Evolutionary conservation across 2,797 vertebrate genomes (phyloP), one percentile per base, ranked within the genome.

Genomic region (Melanotaenia parkinsoni): DNA sequence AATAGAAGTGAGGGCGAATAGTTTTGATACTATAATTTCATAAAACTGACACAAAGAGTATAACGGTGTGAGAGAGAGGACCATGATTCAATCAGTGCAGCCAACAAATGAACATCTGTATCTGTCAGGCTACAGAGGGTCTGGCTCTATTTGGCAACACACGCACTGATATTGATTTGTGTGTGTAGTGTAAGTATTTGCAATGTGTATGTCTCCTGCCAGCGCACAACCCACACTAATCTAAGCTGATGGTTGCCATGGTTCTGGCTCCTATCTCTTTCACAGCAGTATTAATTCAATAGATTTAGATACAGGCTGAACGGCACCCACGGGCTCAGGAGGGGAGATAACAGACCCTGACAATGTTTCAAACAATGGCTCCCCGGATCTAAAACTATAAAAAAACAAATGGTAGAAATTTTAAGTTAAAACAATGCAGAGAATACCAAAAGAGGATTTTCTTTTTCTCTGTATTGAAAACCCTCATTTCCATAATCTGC

Each of bases 191-290:
- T 26, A 32, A 7, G 63, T 61, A 67, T 83, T 75, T 54, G 58
- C 35, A 72, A 73, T 54, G 62, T 58, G 54, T n/a, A 22, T 2
- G 62, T 79, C 81, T 88, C 73, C 78, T 86, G 84, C 87, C 86
- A 90, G 83, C 81, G 89, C 69, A 65, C 79, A 40, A 80, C 86
- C 86, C 82, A 91, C 88, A 91, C 91, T 90, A 87, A 92, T 92
- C 89, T 77, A 51, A 88, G 85, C 77, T 80, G 83, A 91, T 88
- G 88, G 92, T 94, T 94, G 85, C 91, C 88, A 93, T 94, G 92
- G 92, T 86, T 92, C 82, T 92, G 80, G 84, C 88, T 86, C 86
- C 84, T 84, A 82, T 82, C 81, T 82, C 77, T 77, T 83, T 91
- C 82, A 82, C 77, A 83, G 81, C 83, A 80, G 77, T 82, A 83